Conservation (phyloP, 35 echinoderm and acorn worm species). For the Heliocidaris erythrogramma region DNA sequence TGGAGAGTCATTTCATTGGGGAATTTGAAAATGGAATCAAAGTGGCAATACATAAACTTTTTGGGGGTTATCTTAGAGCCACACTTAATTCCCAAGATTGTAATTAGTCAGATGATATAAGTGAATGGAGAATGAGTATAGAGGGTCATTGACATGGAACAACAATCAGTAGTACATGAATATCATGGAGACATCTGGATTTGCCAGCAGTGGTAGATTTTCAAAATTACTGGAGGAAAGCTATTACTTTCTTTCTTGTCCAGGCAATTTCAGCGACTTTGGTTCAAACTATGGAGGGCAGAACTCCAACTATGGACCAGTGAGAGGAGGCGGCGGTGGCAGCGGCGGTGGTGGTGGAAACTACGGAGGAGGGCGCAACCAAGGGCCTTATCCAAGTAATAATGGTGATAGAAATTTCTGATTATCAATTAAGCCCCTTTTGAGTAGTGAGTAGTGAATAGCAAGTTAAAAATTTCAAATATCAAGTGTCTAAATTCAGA, state of each 20-base stretch:
- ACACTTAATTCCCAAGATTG: not conserved
- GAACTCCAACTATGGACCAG: constrained; percentile 54
- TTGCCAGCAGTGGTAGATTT: not conserved
- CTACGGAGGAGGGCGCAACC: constrained; percentile 33
- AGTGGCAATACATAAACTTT: not conserved
- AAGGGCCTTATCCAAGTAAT: constrained; percentile 52
- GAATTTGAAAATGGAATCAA: not conserved
- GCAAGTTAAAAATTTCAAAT: not conserved
- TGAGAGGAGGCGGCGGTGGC: constrained; percentile 48
- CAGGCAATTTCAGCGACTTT: constrained; percentile 54
- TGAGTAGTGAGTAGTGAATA: not conserved
- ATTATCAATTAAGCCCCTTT: not conserved
- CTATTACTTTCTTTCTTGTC: not conserved
- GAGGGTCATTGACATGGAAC: not conserved
- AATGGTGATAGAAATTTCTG: constrained; percentile 1
- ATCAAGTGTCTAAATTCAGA: not conserved
- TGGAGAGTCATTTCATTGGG: not conserved
- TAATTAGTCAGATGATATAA: not conserved
- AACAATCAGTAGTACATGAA: not conserved
- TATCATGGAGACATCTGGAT: not conserved
- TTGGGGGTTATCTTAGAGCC: not conserved
- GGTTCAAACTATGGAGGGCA: constrained; percentile 54
- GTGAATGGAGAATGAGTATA: not conserved
- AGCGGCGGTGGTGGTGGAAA: constrained; percentile 10
- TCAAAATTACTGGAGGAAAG: not conserved